Percentiles rank a stretch among this genome's conserved stretches.
Conservation (phyloP, 1,140 invertebrate genomes). For the Bicyclus anynana region DNA sequence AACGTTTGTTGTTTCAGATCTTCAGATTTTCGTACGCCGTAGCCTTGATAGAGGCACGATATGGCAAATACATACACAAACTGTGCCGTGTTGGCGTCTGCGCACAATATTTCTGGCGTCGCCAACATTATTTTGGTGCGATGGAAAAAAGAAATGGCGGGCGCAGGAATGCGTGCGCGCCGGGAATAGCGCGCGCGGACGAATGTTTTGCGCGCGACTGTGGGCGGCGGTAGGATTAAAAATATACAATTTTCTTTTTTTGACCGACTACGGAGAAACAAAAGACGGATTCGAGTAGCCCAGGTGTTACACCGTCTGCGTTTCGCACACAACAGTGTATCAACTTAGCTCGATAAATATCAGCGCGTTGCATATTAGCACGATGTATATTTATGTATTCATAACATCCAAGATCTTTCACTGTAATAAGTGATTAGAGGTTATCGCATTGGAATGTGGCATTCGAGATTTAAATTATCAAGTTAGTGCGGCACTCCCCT, state of each 20-base stretch:
- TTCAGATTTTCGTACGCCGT: neutral
- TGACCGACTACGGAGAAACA: neutral
- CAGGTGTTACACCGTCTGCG: neutral
- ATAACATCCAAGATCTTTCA: too few species aligned
- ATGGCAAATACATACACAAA: slow-evolving; percentile 10
- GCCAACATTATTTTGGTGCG: slow-evolving; percentile 53
- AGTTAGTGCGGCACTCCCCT: too few species aligned
- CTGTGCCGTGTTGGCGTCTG: slow-evolving; percentile 28
- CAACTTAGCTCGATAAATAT: too few species aligned
- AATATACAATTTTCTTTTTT: slow-evolving; percentile 1
- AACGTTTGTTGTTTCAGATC: neutral
- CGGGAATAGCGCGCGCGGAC: slow-evolving; percentile 52
- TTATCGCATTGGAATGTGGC: too few species aligned
- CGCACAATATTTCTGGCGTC: slow-evolving; percentile 46
- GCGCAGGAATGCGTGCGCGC: slow-evolving; percentile 49
- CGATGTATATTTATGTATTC: too few species aligned
- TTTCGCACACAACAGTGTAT: too few species aligned
- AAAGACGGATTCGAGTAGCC: neutral
- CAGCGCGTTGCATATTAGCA: too few species aligned
- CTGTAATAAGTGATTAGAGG: too few species aligned
- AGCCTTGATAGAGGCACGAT: slow-evolving; percentile 3
- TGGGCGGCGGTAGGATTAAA: slow-evolving; percentile 5
- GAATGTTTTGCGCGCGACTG: slow-evolving; percentile 31
- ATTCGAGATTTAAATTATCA: too few species aligned
- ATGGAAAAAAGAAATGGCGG: slow-evolving; percentile 51